phyloP scores from a whole-genome alignment of 1,140 invertebrate genomes.

The Propsilocerus akamusi region DNA sequence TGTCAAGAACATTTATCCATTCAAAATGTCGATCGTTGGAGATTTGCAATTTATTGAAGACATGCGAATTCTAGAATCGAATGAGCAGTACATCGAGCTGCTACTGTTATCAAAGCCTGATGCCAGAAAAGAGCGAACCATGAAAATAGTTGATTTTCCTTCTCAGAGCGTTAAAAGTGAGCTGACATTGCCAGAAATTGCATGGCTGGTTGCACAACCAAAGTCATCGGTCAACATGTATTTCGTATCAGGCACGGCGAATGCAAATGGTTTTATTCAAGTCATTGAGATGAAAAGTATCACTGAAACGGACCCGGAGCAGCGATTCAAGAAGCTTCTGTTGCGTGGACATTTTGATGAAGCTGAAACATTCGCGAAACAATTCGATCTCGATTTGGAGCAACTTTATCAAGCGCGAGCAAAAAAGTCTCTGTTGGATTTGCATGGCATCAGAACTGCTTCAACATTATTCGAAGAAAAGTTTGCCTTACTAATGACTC shows the following conservation, averaged over 20 bases:
- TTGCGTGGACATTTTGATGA: constrained; percentile 20
- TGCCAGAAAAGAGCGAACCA: constrained; percentile 9
- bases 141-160: constrained; percentile 20
- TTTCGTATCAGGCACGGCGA: constrained; percentile 13
- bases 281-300: constrained; percentile 20
- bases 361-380: constrained; percentile 19
- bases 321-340: constrained; percentile 21
- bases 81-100: constrained; percentile 17
- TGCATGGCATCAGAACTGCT: constrained; percentile 9
- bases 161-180: constrained; percentile 19
- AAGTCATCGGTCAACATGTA: constrained; percentile 21
- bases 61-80: constrained; percentile 16
- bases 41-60: constrained; percentile 15
- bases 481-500: constrained; percentile 8
- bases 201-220: constrained; percentile 19
- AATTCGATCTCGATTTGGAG: constrained; percentile 21
- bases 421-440: constrained; percentile 17
- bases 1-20: no score
- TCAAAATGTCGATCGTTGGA: no score
- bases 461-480: not conserved
- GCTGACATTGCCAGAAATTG: constrained; percentile 13
- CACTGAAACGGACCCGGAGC: constrained; percentile 20
- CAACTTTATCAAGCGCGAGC: constrained; percentile 21
- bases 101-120: constrained; percentile 14
- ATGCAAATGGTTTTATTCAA: constrained; percentile 9